Percentiles rank a stretch among this genome's conserved stretches.
phyloP scores from a whole-genome alignment of 2,888 invertebrate species.

The Syrista parreyssii region DNA sequence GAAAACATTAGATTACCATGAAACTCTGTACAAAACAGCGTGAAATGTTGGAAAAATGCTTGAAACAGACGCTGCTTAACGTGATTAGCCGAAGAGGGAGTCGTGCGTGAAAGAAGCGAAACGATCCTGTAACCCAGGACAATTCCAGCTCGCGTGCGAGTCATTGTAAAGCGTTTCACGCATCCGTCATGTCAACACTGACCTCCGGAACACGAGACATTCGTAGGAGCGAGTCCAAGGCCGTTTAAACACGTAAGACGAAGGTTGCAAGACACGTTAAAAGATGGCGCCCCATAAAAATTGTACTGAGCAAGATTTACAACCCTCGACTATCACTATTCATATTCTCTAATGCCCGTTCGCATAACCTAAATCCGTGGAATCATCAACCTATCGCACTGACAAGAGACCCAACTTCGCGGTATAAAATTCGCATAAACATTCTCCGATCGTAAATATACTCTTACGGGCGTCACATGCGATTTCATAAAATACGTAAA shows the following conservation, averaged over 20 bases:
- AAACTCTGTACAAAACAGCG: not conserved
- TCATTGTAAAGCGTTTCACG: not conserved
- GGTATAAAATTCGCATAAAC: not conserved
- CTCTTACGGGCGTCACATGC: not conserved
- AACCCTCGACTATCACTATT: not conserved
- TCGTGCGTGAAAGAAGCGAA: not conserved
- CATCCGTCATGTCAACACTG: slow-evolving; percentile 17
- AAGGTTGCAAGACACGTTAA: not conserved
- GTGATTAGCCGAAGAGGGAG: not conserved
- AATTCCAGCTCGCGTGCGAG: not conserved
- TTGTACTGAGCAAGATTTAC: not conserved
- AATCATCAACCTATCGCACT: not conserved
- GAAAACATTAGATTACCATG: not conserved
- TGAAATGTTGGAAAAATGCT: not conserved
- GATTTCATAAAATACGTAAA: not conserved
- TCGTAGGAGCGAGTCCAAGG: not conserved
- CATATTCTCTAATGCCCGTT: not conserved
- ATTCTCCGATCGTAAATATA: not conserved
- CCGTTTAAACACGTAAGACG: not conserved
- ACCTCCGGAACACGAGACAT: not conserved
- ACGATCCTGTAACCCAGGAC: not conserved
- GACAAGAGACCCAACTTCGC: not conserved
- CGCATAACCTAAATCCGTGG: not conserved
- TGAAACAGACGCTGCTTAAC: not conserved
- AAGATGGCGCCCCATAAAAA: not conserved